phyloP scores from a whole-genome alignment of 1,140 invertebrate genomes.

The Andrena cerasifolii region DNA sequence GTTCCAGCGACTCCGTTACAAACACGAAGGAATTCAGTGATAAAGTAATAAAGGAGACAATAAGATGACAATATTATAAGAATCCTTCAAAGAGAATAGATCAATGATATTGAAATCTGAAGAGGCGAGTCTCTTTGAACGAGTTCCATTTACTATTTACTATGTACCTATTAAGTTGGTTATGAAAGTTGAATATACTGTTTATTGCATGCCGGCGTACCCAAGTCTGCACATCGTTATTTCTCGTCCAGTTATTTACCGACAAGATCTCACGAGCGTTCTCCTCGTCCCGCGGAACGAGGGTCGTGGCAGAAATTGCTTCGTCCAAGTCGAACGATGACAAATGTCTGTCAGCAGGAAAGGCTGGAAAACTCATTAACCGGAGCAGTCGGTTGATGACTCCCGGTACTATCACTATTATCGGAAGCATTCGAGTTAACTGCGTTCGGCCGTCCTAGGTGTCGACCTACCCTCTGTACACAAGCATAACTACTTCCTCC shows the following conservation, averaged over 20 bases:
- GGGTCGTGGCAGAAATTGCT: conserved; percentile 24
- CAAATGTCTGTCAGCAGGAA: conserved; percentile 52
- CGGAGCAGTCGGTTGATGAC: conserved; percentile 46
- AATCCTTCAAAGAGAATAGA: too few relatives aligned
- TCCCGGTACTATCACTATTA: conserved; percentile 62
- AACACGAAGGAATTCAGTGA: too few relatives aligned
- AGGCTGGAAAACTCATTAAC: conserved; percentile 59
- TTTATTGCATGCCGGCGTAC: not conserved
- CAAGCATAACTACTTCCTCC: conserved; percentile 62
- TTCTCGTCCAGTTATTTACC: conserved; percentile 5
- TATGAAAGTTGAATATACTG: not conserved
- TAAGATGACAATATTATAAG: too few relatives aligned
- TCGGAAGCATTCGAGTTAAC: conserved; percentile 58
- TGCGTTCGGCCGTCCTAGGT: conserved; percentile 45
- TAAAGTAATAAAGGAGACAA: too few relatives aligned
- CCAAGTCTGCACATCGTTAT: not conserved
- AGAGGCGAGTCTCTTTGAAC: too few relatives aligned
- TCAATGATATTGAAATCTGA: too few relatives aligned
- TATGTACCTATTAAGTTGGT: not conserved
- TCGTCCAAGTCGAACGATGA: conserved; percentile 48
- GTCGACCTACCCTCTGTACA: conserved; percentile 51
- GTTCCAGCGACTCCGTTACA: too few relatives aligned
- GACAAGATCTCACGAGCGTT: not conserved
- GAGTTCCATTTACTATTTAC: too few relatives aligned
- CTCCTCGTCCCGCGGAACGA: not conserved